Evolutionary conservation across 2,888 invertebrate genomes (phyloP).

Genomic region (Thysanoteuthis rhombus): DNA sequence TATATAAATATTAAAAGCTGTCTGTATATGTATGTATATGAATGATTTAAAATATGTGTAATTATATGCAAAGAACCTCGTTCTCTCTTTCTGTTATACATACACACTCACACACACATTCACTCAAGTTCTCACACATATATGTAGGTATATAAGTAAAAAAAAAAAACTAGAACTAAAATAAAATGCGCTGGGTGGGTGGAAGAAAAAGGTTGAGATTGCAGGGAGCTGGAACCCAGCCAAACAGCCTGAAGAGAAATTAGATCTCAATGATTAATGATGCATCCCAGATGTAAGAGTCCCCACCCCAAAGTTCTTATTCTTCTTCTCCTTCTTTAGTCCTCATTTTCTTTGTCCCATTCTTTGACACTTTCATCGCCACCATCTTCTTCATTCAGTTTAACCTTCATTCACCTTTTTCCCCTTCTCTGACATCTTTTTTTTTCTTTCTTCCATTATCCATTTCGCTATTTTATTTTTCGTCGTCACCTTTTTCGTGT

Average conservation of each 20-base stretch:
- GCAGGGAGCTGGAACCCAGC: background rate
- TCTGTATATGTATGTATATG: background rate
- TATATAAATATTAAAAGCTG: background rate
- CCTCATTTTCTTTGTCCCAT: no score
- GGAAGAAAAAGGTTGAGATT: background rate
- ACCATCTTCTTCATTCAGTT: background rate
- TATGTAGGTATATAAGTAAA: background rate
- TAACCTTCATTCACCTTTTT: background rate
- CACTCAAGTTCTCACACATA: background rate
- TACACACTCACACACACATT: background rate
- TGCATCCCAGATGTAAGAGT: background rate
- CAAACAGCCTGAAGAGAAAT: constrained; percentile 12
- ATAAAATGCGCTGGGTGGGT: background rate
- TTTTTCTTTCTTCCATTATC: background rate
- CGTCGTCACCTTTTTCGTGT: no score
- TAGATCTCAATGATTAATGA: background rate
- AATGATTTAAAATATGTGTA: background rate
- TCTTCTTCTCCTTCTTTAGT: no score
- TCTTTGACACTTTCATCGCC: background rate
- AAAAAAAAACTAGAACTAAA: background rate
- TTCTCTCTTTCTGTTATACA: background rate
- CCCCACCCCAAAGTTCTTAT: background rate
- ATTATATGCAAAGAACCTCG: background rate
- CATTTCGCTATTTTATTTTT: no score
- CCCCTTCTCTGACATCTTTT: background rate